Conservation (phyloP, 1,140 invertebrate species). For the Zaprionus capensis region DNA sequence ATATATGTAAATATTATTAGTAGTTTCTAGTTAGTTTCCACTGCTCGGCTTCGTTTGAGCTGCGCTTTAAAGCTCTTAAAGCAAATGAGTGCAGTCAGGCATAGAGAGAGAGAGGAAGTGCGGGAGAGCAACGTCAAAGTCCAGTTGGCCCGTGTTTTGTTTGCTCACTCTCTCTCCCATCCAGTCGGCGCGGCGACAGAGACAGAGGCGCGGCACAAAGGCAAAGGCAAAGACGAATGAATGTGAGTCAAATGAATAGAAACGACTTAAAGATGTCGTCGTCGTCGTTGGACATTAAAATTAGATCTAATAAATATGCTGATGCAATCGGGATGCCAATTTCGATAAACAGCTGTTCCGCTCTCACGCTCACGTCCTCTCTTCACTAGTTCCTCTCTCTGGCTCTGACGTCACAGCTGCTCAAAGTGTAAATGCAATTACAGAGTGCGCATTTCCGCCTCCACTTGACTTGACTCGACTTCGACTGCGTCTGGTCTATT, state of each 20-base stretch:
- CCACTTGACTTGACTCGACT: background rate
- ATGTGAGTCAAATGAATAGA: conserved; percentile 73
- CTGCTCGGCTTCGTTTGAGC: background rate
- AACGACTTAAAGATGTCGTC: conserved; percentile 35
- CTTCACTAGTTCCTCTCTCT: background rate
- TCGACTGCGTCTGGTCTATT: background rate
- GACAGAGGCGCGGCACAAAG: conserved; percentile 23
- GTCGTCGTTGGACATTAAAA: conserved; percentile 11
- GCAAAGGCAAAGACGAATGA: conserved; percentile 65
- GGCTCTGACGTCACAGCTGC: conserved; percentile 35
- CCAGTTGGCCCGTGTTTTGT: conserved; percentile 5
- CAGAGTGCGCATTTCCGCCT: conserved; percentile 23
- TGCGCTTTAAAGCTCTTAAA: background rate
- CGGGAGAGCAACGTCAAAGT: conserved; percentile 5
- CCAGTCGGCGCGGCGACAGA: background rate
- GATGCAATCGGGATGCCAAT: conserved; percentile 46
- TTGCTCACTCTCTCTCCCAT: conserved; percentile 5
- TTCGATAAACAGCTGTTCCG: conserved; percentile 11
- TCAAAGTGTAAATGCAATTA: conserved; percentile 34
- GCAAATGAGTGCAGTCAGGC: background rate
- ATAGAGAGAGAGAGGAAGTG: background rate
- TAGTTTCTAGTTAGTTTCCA: background rate
- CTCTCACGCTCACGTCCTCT: background rate
- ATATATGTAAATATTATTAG: background rate
- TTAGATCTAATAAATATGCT: conserved; percentile 28